Base-by-base conservation (phyloP, 2,888 invertebrate genomes). In the Hylaea fasciaria region DNA sequence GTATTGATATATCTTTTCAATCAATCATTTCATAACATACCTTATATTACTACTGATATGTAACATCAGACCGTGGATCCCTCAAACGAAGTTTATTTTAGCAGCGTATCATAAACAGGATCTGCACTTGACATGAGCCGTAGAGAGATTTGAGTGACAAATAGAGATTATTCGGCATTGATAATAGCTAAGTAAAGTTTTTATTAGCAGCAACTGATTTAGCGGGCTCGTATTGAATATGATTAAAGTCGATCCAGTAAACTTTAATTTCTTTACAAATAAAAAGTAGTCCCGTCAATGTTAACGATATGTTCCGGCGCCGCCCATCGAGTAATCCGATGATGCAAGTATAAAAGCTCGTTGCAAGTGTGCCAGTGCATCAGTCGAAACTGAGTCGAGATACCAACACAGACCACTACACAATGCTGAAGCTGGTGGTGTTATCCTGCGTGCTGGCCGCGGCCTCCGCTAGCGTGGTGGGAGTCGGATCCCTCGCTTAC, bases 391-490 rank as follows among this genome's bases (percentile, higher is more conserved):
- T 59, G 57, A 77, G 70, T 71, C 50, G 71, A 78, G 72, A 75
- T 71, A 76, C 55, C 83, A 87, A 87, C 88, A 91, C 91, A 91
- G 89, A 89, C 90, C 89, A 83, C 78, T 80, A 74, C 83, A 89
- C 76, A 71, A 92, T 92, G 92, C 80, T 91, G 83, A 91, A 91
- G 79, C 83, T 92, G 92, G 93, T 94, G 92, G 94, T 94, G 85
- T 93, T 94, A 89, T 94, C 93, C 78, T 94, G 94, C 87, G 80
- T 94, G 74, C 71, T 94, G 83, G 94, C 94, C 69, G 86, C 93
- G 69, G 94, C 91, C 70, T 88, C 91, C 62, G 94, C 94, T 17
- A 64, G 75, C 41, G 68, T 71, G 32, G 17, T 78, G 57, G 65
- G 66, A 62, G 12, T 53, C 35, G 67, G 81, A 2, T 59, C 59